A percentile compares a stretch with the other conserved stretches of the same genome.
Conservation (phyloP, 1,140 invertebrate genomes). For the Gonioctena quinquepunctata region DNA sequence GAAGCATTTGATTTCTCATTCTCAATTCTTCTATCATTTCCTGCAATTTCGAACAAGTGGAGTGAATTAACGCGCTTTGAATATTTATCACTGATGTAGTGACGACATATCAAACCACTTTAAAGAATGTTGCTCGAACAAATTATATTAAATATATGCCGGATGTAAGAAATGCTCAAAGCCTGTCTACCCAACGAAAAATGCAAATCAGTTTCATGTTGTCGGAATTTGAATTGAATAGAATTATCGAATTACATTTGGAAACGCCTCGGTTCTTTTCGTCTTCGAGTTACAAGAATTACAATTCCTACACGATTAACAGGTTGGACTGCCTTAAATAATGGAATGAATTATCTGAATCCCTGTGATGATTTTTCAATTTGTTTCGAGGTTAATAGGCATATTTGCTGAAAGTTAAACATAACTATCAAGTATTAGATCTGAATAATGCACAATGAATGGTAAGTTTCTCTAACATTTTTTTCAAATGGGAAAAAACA, state of each 20-base stretch:
- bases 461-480: no score
- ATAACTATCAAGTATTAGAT: no score
- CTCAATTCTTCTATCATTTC: not conserved
- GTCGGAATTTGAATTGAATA: not conserved
- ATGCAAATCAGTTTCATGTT: conserved; percentile 7
- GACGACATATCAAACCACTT: conserved; percentile 7
- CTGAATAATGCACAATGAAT: no score
- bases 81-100: not conserved
- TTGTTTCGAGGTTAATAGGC: no score
- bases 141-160: not conserved
- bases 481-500: no score
- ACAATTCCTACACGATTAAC: no score
- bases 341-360: no score
- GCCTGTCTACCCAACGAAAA: not conserved
- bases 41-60: not conserved
- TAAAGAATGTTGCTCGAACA: not conserved
- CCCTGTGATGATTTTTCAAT: no score
- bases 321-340: no score
- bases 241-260: not conserved
- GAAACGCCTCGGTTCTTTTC: not conserved
- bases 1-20: not conserved
- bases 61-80: not conserved
- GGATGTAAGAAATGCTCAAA: conserved; percentile 2
- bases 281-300: no score
- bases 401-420: no score